A percentile compares a stretch with the other conserved stretches of the same genome.
These are phyloP conservation scores for Liolophura sinensis DNA, from an alignment of 1,140 invertebrate species.

Conservation along the genomic window DNA sequence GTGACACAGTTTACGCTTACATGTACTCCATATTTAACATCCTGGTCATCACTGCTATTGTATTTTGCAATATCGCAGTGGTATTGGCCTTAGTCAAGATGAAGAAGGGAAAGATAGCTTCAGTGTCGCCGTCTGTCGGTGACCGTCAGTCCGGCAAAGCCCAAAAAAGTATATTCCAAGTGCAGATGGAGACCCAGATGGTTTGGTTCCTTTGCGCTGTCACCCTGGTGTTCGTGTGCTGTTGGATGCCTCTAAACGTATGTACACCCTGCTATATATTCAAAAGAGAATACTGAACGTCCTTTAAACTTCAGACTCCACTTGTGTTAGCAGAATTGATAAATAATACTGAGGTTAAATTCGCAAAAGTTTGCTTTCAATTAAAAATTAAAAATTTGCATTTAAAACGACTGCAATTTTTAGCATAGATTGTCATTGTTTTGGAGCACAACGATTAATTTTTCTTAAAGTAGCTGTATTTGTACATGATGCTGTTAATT, in stretches of 20 bases:
- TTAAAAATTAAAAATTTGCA: no score
- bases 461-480: no score
- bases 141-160: no score
- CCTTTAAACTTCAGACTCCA: no score
- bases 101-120: conserved; percentile 25
- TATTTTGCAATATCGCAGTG: conserved; percentile 49
- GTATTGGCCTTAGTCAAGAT: conserved; percentile 49
- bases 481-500: no score
- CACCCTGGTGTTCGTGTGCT: conserved; percentile 57
- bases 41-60: conserved; percentile 43
- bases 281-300: no score
- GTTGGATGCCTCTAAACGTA: conserved; percentile 59
- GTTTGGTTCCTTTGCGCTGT: conserved; percentile 58
- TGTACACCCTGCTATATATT: conserved; percentile 22
- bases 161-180: conserved; percentile 17
- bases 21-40: conserved; percentile 50
- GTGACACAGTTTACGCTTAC: conserved; percentile 43
- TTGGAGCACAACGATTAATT: no score
- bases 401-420: no score
- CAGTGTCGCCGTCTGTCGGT: conserved; percentile 23
- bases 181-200: conserved; percentile 59
- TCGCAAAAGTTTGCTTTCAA: no score
- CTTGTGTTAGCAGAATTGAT: no score
- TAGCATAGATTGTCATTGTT: no score
- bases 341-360: no score